Evolutionary conservation across 1,140 invertebrate species (phyloP).

Genomic region (Zaprionus ghesquierei): DNA sequence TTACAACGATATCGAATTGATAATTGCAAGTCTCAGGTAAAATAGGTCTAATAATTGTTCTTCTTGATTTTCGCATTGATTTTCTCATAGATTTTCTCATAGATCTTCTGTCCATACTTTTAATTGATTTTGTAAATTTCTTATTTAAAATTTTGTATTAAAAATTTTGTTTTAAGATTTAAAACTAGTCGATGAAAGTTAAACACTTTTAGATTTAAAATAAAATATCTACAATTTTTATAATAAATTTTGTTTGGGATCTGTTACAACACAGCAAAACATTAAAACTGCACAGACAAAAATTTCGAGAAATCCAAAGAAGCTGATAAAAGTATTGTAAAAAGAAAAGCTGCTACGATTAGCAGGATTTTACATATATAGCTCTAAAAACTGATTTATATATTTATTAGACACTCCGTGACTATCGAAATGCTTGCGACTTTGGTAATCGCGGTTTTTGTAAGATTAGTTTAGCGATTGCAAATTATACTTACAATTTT

Average conservation of each 20-base stretch:
- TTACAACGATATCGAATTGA: conserved; percentile 46
- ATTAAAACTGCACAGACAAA: not conserved
- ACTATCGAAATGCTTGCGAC: no score
- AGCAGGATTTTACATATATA: no score
- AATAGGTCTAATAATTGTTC: no score
- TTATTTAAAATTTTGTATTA: no score
- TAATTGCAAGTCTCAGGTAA: conserved; percentile 10
- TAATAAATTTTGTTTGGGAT: not conserved
- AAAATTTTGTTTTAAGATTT: not conserved
- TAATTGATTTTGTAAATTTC: no score
- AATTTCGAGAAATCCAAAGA: no score
- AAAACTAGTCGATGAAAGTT: not conserved
- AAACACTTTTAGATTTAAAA: conserved; percentile 8
- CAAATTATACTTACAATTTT: no score
- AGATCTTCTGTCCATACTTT: not conserved
- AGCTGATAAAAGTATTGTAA: not conserved
- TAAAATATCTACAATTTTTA: conserved; percentile 6
- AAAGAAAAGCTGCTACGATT: conserved; percentile 4
- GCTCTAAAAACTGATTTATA: no score
- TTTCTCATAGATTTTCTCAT: not conserved
- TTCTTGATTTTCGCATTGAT: no score
- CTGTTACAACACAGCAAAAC: not conserved
- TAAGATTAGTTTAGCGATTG: no score
- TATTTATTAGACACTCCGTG: no score
- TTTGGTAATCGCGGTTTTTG: no score